Evolutionary conservation across 2,888 invertebrate genomes (phyloP), one percentile per base, ranked within the genome.

Genomic region (Druceiella hillmani): DNA sequence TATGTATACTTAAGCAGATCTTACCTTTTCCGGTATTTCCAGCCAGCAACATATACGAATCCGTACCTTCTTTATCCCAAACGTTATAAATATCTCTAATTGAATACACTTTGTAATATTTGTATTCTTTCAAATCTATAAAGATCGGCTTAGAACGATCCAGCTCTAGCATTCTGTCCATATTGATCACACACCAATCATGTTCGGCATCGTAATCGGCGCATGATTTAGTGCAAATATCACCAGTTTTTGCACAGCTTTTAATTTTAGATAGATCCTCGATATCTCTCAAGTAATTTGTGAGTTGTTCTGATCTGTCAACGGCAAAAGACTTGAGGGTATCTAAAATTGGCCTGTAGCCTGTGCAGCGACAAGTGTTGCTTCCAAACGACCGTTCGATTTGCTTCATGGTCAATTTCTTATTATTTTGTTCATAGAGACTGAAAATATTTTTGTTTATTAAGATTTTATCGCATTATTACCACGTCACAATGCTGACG

Each of bases 361-460:
- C 87, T 0, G 87, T 88, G 52, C 87, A 88, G 5, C 88, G 74
- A 46, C 88, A 88, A 3, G 87, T 81, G 52, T 86, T 86, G 40
- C 83, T 78, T 15, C 83, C 87, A 46, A 87, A 84, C 0, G 81
- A 76, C 47, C 81, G 78, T 53, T 87, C 87, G 15, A 86, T 63
- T 48, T 84, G 77, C 15, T 72, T 64, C 78, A 79, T 80, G 1
- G 77, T 77, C 10, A 81, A 57, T 24, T 71, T 64, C 7, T 72
- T 68, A 51, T 74, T n/a, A n/a, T n/a, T n/a, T n/a, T n/a, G n/a
- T n/a, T n/a, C n/a, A n/a, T n/a, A n/a, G n/a, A n/a, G n/a, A n/a
- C n/a, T n/a, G n/a, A n/a, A n/a, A n/a, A n/a, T n/a, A n/a, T n/a
- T n/a, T n/a, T n/a, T n/a, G n/a, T n/a, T n/a, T n/a, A n/a, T n/a